Evolutionary conservation across 2,888 invertebrate species (phyloP).

Genomic region (Sinelater perroti): DNA sequence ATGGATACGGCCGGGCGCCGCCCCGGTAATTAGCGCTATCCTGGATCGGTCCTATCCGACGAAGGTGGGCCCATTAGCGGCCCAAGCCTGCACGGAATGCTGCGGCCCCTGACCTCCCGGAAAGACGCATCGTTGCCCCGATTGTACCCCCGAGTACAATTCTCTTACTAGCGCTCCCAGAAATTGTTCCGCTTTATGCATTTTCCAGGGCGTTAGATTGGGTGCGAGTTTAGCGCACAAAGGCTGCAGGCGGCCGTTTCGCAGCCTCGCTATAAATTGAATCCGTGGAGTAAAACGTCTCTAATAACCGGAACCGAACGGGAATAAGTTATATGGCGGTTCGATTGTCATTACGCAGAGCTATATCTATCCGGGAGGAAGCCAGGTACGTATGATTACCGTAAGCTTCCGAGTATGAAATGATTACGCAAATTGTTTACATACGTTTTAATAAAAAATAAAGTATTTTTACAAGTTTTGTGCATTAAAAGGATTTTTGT

Average conservation of each 20-base stretch:
- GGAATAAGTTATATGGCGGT: constrained; percentile 37
- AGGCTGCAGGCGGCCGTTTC: constrained; percentile 39
- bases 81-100: constrained; percentile 26
- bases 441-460: no score
- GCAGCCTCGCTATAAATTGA: constrained; percentile 45
- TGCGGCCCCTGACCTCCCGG: constrained; percentile 46
- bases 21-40: constrained; percentile 37
- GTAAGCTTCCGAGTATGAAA: no score
- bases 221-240: constrained; percentile 43
- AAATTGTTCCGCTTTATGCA: constrained; percentile 50
- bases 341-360: constrained; percentile 40
- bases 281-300: constrained; percentile 42
- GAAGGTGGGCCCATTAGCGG: constrained; percentile 30
- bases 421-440: no score
- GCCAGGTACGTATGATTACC: no score
- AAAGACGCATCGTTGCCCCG: constrained; percentile 46
- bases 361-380: constrained; percentile 38
- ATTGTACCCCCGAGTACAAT: constrained; percentile 47
- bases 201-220: constrained; percentile 47
- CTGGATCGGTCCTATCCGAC: constrained; percentile 24
- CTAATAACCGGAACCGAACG: constrained; percentile 45
- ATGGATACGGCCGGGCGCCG: constrained; percentile 26
- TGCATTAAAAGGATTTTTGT: no score
- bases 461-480: no score
- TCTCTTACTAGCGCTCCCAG: constrained; percentile 44